Base-by-base conservation (phyloP, 2,797 vertebrate species). In the Borostomias antarcticus region DNA sequence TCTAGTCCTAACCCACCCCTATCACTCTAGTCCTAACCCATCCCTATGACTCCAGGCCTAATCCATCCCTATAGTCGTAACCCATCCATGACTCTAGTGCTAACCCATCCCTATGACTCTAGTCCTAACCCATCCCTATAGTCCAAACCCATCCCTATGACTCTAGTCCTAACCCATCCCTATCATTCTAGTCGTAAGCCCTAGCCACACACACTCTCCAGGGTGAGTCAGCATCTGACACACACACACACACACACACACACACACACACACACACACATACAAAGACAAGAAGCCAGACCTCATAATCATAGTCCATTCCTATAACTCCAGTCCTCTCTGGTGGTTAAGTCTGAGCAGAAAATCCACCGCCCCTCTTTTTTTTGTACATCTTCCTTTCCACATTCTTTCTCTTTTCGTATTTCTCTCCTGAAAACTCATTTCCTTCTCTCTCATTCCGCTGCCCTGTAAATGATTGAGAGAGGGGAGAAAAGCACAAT, bases 281-380 rank as follows among this genome's bases (percentile, higher is more conserved):
- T 17, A 15, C 13, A 45, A 13, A 45, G 40, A 45, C 40, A 45
- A 45, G 40, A 17, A 45, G 45, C 40, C 32, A n/a, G 29, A 40
- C 51, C 48, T 37, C 33, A 19, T 58, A 63, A 48, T 30, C 56
- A 35, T 23, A 37, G 21, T 50, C 50, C 51, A 66, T 66, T 66
- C 56, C 43, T 25, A 28, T 32, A 35, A 35, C 15, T 17, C 10
- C 21, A 33, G 6, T 28, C 8, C 15, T 50, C 43, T 15, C 29
- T 58, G 11, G 29, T 32, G 64, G 40, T 9, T 37, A n/a, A 58
- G 23, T 10, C 5, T 15, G 37, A 40, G 37, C 37, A 11, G 37
- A 40, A 40, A 13, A 40, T 66, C 7, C 1, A 6, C 25, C 53
- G n/a, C 28, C 47, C 40, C 50, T 40, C 50, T 62, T 17, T 40